phyloP scores from a whole-genome alignment of 2,888 invertebrate genomes.

The Agonopterix arenella region DNA sequence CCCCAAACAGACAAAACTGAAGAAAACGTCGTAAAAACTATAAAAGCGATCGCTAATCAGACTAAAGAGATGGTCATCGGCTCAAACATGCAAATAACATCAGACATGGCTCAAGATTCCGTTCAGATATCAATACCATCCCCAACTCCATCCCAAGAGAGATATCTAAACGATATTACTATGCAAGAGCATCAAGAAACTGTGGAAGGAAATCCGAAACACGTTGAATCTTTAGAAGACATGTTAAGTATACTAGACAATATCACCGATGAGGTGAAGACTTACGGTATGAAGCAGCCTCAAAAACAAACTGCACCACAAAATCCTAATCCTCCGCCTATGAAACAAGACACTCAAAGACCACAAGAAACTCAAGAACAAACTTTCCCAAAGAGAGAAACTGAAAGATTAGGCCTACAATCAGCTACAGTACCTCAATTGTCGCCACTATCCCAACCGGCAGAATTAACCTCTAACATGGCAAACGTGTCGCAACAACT shows the following conservation, averaged over 20 bases:
- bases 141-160: constrained; percentile 80
- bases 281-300: constrained; percentile 43
- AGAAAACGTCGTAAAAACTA: constrained; percentile 67
- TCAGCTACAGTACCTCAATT: constrained; percentile 80
- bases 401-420: constrained; percentile 51
- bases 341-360: constrained; percentile 42
- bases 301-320: constrained; percentile 26
- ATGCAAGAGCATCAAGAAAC: constrained; percentile 76
- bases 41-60: constrained; percentile 74
- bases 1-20: constrained; percentile 38
- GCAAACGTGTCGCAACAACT: constrained; percentile 83
- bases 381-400: constrained; percentile 46
- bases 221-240: constrained; percentile 81
- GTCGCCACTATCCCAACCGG: constrained; percentile 83
- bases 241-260: constrained; percentile 83
- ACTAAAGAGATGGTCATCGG: constrained; percentile 75
- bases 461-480: constrained; percentile 83
- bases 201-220: constrained; percentile 71
- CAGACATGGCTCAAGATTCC: constrained; percentile 78
- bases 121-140: constrained; percentile 82
- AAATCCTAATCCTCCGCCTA: constrained; percentile 24
- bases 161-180: constrained; percentile 79
- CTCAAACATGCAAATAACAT: constrained; percentile 73
- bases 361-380: constrained; percentile 31
- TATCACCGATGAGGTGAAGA: constrained; percentile 60